phyloP scores from a whole-genome alignment of 2,797 vertebrate species.

The Sebastes steindachneri region DNA sequence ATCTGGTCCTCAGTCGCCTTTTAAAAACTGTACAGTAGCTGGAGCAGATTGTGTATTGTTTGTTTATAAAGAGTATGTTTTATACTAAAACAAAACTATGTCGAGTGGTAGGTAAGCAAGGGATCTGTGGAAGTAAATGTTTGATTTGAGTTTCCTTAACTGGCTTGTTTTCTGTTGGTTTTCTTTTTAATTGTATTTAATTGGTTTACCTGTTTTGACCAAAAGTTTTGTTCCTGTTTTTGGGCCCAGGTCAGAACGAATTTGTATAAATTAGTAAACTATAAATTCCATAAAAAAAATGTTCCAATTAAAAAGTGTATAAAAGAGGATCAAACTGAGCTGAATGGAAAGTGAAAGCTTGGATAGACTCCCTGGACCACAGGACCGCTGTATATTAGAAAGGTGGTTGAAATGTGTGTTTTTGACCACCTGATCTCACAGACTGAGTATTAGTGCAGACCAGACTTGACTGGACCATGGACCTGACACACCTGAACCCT shows the following conservation, averaged over 20 bases:
- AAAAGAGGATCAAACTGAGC: constrained; percentile 58
- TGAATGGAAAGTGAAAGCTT: constrained; percentile 43
- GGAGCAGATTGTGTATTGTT: constrained; percentile 88
- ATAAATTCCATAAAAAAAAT: constrained; percentile 59
- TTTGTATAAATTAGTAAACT: constrained; percentile 75
- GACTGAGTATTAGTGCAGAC: constrained; percentile 50
- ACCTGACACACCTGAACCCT: constrained; percentile 42
- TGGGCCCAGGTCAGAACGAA: constrained; percentile 59
- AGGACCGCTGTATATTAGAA: constrained; percentile 65
- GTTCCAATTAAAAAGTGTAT: constrained; percentile 56
- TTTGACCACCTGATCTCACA: constrained; percentile 41
- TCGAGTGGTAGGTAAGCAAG: constrained; percentile 82
- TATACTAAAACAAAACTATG: constrained; percentile 86
- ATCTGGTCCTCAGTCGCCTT: constrained; percentile 69
- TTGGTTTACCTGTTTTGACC: constrained; percentile 69
- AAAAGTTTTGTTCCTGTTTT: constrained; percentile 57
- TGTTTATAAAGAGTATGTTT: constrained; percentile 92
- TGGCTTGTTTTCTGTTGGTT: constrained; percentile 59
- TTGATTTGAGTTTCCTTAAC: constrained; percentile 75
- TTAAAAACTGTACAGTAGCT: constrained; percentile 83
- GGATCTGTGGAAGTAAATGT: constrained; percentile 83
- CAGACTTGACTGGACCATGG: constrained; percentile 51
- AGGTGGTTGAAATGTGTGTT: constrained; percentile 45
- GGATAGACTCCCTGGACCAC: constrained; percentile 52
- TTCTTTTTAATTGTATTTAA: constrained; percentile 72